Conservation (phyloP, 2,888 invertebrate genomes). For the Cheilosia pagana region DNA sequence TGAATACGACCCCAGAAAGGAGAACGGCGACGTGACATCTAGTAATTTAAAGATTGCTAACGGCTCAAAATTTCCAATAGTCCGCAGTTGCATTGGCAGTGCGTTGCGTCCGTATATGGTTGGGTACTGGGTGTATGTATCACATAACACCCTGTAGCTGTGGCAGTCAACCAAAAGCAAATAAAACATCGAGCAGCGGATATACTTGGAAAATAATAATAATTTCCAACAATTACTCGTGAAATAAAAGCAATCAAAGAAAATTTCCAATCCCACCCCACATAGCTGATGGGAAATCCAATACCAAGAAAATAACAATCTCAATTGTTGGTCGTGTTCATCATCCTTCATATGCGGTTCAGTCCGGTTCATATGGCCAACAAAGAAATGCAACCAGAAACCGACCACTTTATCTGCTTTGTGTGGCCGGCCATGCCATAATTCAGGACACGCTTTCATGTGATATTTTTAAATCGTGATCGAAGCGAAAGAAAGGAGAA, state of each 20-base stretch:
- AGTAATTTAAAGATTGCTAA: slow-evolving; percentile 71
- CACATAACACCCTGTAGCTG: slow-evolving; percentile 16
- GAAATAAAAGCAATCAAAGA: slow-evolving; percentile 68
- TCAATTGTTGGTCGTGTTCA: slow-evolving; percentile 48
- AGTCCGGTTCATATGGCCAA: slow-evolving; percentile 48
- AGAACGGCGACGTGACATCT: slow-evolving; percentile 58
- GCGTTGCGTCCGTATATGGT: slow-evolving; percentile 1
- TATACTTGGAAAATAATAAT: slow-evolving; percentile 44
- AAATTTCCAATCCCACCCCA: slow-evolving; percentile 32
- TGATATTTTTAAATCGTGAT: slow-evolving; percentile 68
- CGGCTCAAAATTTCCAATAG: slow-evolving; percentile 56
- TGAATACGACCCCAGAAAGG: background rate
- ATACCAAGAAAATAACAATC: slow-evolving; percentile 58
- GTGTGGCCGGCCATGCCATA: slow-evolving; percentile 67
- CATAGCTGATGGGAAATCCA: slow-evolving; percentile 1
- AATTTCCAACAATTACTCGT: slow-evolving; percentile 63
- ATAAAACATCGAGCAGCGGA: slow-evolving; percentile 13
- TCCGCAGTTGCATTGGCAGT: slow-evolving; percentile 39
- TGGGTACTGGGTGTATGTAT: background rate
- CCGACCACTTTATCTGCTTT: slow-evolving; percentile 68
- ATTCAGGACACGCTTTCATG: slow-evolving; percentile 72
- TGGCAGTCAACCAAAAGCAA: slow-evolving; percentile 34
- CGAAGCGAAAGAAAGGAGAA: slow-evolving; percentile 39
- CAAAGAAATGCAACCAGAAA: slow-evolving; percentile 66
- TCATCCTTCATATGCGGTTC: slow-evolving; percentile 32